Base-by-base conservation (phyloP, 1,140 invertebrate species). In the Coenobita brevimanus region DNA sequence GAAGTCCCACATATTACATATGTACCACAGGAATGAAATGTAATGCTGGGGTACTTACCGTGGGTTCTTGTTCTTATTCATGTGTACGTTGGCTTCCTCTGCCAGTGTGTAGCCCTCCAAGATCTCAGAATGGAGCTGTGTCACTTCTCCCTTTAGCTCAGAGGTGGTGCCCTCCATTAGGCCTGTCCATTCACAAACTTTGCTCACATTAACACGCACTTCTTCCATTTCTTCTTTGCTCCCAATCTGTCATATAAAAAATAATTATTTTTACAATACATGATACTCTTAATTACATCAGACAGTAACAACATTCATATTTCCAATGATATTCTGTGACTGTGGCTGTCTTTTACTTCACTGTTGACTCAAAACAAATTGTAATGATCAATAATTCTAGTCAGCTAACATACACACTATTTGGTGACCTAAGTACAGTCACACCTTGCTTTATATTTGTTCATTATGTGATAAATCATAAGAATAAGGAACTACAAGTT, bases 131-230 rank as follows among this genome's bases (percentile, higher is more conserved):
- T 86, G 83, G 24, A 86, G 57, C 38, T 86, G 75, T 13, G 60
- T 71, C 27, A 87, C 67, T 62, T 87, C 85, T 15, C 46, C 50
- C 60, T 69, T 80, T 62, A 87, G 43, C 46, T 87, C 85, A 2
- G 62, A 36, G 17, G 85, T 87, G n/a, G 85, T 87, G 27, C 60
- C 50, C 1, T 30, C n/a, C 85, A 87, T 87, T 64, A 80, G 73
- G 6, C 69, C 43, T 17, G 79, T 80, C 85, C 85, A 87, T 15
- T 78, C 67, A 3, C 33, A 27, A 21, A 67, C 57, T 54, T 81
- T 62, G 38, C 33, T 41, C 30, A 87, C 41, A 57, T 33, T 80
- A 15, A 30, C 30, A 6, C 85, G 43, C 13, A 87, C 46, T 50
- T 41, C 38, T 15, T 76, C 76, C 85, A 87, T 87, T 36, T 87